Evolutionary conservation across 1,140 invertebrate genomes (phyloP), one percentile per base, ranked within the genome.

Genomic region (Oppia nitens): DNA sequence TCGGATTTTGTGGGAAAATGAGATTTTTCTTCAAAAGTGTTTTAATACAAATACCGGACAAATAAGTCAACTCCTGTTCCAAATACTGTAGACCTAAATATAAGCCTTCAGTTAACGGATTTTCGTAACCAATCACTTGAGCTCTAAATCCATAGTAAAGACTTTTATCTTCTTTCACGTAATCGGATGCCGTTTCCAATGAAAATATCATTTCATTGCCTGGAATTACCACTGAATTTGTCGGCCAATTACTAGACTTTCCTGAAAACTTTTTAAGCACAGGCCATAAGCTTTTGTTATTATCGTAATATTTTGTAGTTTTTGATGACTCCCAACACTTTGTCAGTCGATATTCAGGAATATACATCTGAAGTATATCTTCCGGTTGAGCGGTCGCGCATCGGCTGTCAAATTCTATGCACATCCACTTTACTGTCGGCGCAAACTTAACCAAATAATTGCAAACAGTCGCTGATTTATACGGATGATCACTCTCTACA

Each of bases 401-500:
- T 55, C 84, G 80, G 0, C 86, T 79, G 67, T 94, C 91, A 73
- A 98, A 95, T 74, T 97, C 90, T 6, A 98, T 70, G 1, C 83
- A 83, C 66, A 97, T 77, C 87, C 91, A 96, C 63, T 88, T 82
- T 0, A 97, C 87, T 61, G 76, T 78, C 12, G 82, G 74, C 0
- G 92, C 89, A 74, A 97, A 97, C 48, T 81, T 76, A 1, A 95
- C 88, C 71, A 87, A 84, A 65, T 90, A 92, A 74, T 86, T 86
- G 40, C 81, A 82, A 14, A 94, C 84, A 52, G 82, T 81, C 2
- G 89, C 84, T 45, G 85, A 83, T 73, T 90, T 89, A 72, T 98
- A 98, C 0, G 93, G 94, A 77, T 98, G 94, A 32, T 93, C 88
- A 71, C 90, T 94, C 74, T 98, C 91, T 9, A 96, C 80, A 76